Conservation (phyloP, 2,797 vertebrate species). For the Echeneis naucrates region DNA sequence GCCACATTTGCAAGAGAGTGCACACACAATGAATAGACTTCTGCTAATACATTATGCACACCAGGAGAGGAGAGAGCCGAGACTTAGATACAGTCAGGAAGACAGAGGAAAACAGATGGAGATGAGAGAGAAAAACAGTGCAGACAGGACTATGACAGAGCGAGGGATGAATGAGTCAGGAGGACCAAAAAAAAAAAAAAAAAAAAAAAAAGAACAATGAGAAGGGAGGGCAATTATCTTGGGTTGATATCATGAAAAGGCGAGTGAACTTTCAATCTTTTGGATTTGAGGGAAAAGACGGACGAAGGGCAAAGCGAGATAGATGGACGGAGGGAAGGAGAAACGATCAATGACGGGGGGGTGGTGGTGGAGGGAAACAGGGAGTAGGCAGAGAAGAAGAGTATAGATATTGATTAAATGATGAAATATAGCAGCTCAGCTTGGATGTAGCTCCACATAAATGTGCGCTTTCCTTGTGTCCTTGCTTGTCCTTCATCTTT, state of each 20-base stretch:
- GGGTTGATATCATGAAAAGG: conserved; percentile 26
- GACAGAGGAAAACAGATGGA: conserved; percentile 37
- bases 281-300: conserved; percentile 32
- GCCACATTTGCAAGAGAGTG: conserved; percentile 15
- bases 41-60: conserved; percentile 51
- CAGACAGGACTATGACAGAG: conserved; percentile 44
- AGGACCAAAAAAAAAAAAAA: too few relatives aligned
- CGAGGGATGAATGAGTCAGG: conserved; percentile 36
- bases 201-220: conserved; percentile 6
- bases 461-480: conserved; percentile 19
- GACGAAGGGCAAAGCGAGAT: conserved; percentile 54
- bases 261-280: conserved; percentile 43
- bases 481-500: conserved; percentile 49
- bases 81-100: conserved; percentile 51
- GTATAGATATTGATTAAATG: conserved; percentile 60
- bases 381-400: conserved; percentile 34
- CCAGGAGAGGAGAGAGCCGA: conserved; percentile 32
- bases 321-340: conserved; percentile 19
- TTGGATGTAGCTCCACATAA: conserved; percentile 21
- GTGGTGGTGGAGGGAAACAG: conserved; percentile 22
- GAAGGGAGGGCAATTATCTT: conserved; percentile 50
- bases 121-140: conserved; percentile 6
- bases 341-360: conserved; percentile 36
- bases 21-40: conserved; percentile 40
- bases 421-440: conserved; percentile 58